phyloP scores from a whole-genome alignment of 2,888 invertebrate genomes.

The Criorhina ranunculi region DNA sequence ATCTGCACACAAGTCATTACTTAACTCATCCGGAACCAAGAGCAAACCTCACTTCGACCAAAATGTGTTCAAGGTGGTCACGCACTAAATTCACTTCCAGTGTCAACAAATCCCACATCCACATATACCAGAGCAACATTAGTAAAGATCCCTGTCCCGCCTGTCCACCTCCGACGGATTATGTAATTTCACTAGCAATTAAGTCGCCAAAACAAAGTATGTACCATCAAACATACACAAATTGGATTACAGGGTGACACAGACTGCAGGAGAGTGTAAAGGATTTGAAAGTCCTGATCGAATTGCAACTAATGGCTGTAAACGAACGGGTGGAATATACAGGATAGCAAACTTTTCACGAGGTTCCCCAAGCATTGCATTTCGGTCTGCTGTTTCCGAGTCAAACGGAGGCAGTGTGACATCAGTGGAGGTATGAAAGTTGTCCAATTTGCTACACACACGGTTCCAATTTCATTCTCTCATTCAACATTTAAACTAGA shows the following conservation, averaged over 20 bases:
- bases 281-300: slow-evolving; percentile 34
- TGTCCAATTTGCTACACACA: slow-evolving; percentile 48
- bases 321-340: slow-evolving; percentile 24
- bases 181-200: slow-evolving; percentile 57
- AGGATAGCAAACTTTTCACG: neutral
- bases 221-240: slow-evolving; percentile 36
- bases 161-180: neutral
- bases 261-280: neutral
- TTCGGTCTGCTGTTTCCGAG: neutral
- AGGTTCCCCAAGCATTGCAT: slow-evolving; percentile 1
- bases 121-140: slow-evolving; percentile 11
- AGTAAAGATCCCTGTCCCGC: neutral
- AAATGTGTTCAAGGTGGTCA: neutral
- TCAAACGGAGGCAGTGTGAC: neutral
- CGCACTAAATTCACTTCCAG: slow-evolving; percentile 12
- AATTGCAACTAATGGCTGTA: slow-evolving; percentile 47
- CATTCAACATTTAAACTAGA: slow-evolving; percentile 30
- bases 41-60: neutral
- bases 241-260: slow-evolving; percentile 56
- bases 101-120: slow-evolving; percentile 15
- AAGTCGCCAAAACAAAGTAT: slow-evolving; percentile 40
- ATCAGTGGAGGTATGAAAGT: slow-evolving; percentile 46
- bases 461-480: slow-evolving; percentile 36
- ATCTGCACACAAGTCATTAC: neutral
- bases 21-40: neutral